These are phyloP conservation scores for Anabacerthia variegaticeps DNA, from an alignment of 2,797 vertebrate species.

Conservation along the genomic window DNA sequence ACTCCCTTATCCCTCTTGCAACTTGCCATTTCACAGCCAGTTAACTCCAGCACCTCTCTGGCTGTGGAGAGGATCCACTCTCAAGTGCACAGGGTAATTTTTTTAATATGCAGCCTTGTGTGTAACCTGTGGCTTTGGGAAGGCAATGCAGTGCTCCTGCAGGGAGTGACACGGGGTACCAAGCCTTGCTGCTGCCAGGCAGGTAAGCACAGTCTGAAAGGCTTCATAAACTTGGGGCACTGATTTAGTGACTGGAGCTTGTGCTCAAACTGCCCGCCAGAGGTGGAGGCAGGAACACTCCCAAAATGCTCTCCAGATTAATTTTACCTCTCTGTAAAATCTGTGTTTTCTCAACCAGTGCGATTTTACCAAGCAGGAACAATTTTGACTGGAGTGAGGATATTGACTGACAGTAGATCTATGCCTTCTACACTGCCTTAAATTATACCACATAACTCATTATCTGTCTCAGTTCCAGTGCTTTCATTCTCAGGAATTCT, in stretches of 20 bases:
- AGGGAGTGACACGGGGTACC: neutral
- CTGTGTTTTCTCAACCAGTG: neutral
- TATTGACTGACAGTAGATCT: neutral
- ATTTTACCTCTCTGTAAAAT: neutral
- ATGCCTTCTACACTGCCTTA: neutral
- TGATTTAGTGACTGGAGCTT: neutral
- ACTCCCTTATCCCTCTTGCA: neutral
- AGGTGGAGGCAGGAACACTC: neutral
- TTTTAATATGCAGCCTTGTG: neutral
- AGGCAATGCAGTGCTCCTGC: neutral
- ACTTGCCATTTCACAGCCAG: slow-evolving; percentile 51
- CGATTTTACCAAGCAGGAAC: neutral
- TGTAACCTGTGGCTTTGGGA: neutral
- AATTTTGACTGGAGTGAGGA: neutral
- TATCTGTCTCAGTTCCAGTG: neutral
- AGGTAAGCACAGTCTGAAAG: neutral
- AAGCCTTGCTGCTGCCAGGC: neutral
- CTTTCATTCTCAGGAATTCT: neutral
- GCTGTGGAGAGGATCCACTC: neutral
- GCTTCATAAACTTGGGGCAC: neutral
- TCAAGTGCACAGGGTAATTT: neutral
- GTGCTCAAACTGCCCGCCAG: neutral
- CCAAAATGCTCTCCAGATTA: neutral
- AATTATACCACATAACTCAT: neutral
- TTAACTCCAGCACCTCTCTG: neutral